Evolutionary conservation across 2,797 vertebrate genomes (phyloP).

Genomic region (Bufotes viridis): DNA sequence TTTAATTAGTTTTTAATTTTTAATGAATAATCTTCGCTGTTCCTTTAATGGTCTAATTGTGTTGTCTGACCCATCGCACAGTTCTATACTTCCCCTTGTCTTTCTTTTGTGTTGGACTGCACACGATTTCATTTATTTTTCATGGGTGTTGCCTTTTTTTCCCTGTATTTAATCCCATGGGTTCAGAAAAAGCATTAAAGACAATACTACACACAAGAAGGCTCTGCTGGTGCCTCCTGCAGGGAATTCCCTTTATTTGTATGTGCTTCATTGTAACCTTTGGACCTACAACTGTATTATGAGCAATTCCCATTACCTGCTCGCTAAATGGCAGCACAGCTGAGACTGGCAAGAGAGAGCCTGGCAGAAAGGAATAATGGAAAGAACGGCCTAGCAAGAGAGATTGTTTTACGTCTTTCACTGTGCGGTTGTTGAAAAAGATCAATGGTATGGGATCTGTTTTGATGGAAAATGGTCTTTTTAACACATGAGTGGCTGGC

Average conservation of each 20-base stretch:
- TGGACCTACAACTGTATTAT: constrained; percentile 48
- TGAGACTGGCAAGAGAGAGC: constrained; percentile 33
- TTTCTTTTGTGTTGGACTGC: not conserved
- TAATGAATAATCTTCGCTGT: not conserved
- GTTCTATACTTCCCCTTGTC: not conserved
- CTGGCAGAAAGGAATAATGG: constrained; percentile 43
- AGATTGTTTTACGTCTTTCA: constrained; percentile 25
- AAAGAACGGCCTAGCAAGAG: constrained; percentile 28
- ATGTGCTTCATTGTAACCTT: constrained; percentile 44
- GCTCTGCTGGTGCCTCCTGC: constrained; percentile 18
- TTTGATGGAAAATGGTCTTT: constrained; percentile 31
- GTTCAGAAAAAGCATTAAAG: constrained; percentile 3
- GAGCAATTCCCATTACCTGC: constrained; percentile 19
- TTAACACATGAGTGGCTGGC: constrained; percentile 22
- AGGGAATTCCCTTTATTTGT: constrained; percentile 49
- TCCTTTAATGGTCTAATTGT: not conserved
- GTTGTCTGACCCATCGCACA: not conserved
- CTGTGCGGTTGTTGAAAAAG: constrained; percentile 11
- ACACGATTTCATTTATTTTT: not conserved
- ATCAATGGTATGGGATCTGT: constrained; percentile 23
- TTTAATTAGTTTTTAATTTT: too few relatives aligned
- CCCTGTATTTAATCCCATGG: not conserved
- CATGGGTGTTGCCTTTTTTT: not conserved
- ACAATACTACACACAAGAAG: constrained; percentile 17
- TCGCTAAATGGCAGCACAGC: constrained; percentile 47